Conservation (phyloP, 2,797 vertebrate genomes). For the Tapirus indicus region DNA sequence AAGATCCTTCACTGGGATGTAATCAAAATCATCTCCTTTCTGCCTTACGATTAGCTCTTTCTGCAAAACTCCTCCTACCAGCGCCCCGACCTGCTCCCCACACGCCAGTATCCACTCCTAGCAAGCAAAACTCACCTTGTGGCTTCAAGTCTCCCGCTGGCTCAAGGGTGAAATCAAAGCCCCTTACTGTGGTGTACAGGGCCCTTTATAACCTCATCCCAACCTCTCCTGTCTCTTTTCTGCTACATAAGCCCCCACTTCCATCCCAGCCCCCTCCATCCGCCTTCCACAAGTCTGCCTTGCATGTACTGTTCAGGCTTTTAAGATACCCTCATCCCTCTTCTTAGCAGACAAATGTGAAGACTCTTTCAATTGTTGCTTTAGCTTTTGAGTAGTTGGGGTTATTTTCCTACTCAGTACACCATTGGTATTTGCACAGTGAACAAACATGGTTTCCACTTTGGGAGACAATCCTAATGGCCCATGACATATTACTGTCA, state of each 20-base stretch:
- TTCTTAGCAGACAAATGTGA: not conserved
- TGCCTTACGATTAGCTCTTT: not conserved
- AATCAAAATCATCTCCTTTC: not conserved
- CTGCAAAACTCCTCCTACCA: not conserved
- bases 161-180: not conserved
- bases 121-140: not conserved
- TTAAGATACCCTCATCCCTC: not conserved
- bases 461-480: not conserved
- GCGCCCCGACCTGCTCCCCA: not conserved
- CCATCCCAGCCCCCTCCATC: not conserved
- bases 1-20: not conserved
- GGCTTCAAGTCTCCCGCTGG: not conserved
- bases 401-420: not conserved
- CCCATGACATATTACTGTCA: not conserved
- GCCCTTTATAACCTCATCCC: not conserved
- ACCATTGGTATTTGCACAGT: not conserved
- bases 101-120: not conserved
- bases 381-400: not conserved
- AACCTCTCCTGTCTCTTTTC: not conserved
- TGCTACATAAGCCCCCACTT: not conserved
- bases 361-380: not conserved
- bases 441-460: not conserved
- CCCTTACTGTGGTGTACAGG: not conserved
- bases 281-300: not conserved
- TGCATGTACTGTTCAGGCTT: fast-evolving